A percentile compares a stretch with the other conserved stretches of the same genome.
phyloP scores from a whole-genome alignment of 2,797 vertebrate species.

The Pangasius mekongensis region DNA sequence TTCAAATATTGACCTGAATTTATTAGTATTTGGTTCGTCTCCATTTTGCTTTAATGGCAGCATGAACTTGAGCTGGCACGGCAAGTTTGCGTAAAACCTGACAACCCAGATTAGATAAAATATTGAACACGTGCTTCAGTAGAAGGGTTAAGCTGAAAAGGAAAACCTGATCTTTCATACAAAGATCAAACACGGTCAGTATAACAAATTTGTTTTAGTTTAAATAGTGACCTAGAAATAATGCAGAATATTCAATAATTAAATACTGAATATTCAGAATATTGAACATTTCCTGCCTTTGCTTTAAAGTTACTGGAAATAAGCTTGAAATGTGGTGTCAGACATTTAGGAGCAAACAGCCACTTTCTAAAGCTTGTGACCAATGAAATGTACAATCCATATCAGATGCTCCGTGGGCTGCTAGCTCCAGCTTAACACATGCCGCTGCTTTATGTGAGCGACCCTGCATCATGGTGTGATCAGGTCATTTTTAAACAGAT shows the following conservation, averaged over 20 bases:
- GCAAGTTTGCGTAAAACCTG: neutral
- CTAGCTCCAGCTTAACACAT: neutral
- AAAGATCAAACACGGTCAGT: neutral
- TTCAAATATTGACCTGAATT: neutral
- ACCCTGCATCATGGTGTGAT: neutral
- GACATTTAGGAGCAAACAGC: neutral
- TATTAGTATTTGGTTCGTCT: neutral
- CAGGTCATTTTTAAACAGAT: neutral
- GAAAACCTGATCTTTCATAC: neutral
- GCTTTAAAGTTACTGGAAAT: neutral
- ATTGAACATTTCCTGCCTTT: neutral
- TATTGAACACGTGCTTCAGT: neutral
- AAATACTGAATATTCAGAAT: neutral
- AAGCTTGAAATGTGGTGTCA: neutral
- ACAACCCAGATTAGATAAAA: neutral
- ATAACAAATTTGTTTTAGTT: neutral
- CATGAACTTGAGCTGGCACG: neutral
- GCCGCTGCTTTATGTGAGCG: neutral
- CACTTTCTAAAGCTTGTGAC: neutral
- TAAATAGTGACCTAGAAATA: too few species aligned
- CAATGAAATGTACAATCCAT: neutral
- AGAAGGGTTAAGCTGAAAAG: neutral
- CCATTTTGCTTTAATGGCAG: neutral
- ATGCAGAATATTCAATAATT: neutral
- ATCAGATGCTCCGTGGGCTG: neutral